These are phyloP conservation scores for Diachasmimorpha longicaudata DNA, from an alignment of 1,140 invertebrate species.

Conservation along the genomic window DNA sequence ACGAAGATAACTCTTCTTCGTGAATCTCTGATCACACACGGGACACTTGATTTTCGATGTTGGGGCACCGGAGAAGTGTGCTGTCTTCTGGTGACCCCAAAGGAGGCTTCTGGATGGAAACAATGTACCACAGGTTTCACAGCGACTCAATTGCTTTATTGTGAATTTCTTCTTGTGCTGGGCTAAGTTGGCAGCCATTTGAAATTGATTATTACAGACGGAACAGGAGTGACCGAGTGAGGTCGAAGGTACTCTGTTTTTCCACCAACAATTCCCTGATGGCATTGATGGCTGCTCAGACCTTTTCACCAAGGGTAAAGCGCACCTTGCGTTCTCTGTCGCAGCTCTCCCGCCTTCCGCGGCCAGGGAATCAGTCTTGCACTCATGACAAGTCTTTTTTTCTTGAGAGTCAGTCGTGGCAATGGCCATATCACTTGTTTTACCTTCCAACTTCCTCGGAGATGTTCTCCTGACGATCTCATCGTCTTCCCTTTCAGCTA, in stretches of 20 bases:
- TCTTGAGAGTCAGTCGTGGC: too few relatives aligned
- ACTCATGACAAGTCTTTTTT: too few relatives aligned
- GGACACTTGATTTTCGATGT: neutral
- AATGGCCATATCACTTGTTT: too few relatives aligned
- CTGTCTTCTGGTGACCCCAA: neutral
- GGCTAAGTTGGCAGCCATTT: neutral
- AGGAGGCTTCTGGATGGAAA: constrained; percentile 7
- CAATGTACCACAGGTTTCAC: neutral
- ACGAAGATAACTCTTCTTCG: neutral
- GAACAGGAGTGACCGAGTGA: neutral
- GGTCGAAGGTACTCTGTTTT: neutral
- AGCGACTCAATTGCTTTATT: neutral
- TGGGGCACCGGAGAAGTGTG: neutral
- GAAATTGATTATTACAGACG: neutral
- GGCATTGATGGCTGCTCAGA: too few relatives aligned
- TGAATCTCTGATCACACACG: constrained; percentile 23
- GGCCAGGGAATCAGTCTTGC: too few relatives aligned
- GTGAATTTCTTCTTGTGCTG: neutral
- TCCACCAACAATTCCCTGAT: neutral
- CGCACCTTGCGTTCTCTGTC: too few relatives aligned
- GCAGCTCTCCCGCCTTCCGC: too few relatives aligned
- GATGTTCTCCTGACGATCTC: too few relatives aligned
- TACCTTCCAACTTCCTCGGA: too few relatives aligned
- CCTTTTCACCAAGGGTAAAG: too few relatives aligned
- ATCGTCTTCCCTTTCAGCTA: too few relatives aligned